Percentiles rank a stretch among this genome's conserved stretches.
Conservation (phyloP, 2,797 vertebrate species). For the Siniperca scherzeri region DNA sequence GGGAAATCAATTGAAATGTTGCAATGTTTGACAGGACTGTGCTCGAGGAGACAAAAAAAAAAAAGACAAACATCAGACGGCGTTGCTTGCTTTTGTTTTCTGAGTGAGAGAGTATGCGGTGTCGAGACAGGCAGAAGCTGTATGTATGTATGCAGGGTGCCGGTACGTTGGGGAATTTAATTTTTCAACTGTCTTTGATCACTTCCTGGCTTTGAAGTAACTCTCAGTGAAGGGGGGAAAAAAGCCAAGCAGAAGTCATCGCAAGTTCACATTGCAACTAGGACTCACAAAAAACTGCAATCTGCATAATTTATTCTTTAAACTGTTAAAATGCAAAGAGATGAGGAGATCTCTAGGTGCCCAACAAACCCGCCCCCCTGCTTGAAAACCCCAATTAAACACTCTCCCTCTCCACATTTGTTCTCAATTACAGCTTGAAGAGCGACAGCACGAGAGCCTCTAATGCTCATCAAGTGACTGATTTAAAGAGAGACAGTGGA, state of each 20-base stretch:
- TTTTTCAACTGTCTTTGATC: conserved; percentile 88
- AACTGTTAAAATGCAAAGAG: conserved; percentile 77
- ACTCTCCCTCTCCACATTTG: conserved; percentile 76
- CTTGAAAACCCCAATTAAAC: conserved; percentile 81
- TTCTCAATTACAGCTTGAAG: conserved; percentile 79
- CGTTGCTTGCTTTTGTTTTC: conserved; percentile 88
- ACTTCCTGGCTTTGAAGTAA: conserved; percentile 90
- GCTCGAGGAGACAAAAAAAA: conserved; percentile 73
- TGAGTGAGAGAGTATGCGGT: conserved; percentile 55
- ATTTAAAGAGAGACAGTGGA: conserved; percentile 59
- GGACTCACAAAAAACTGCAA: conserved; percentile 75
- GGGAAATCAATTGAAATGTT: conserved; percentile 84
- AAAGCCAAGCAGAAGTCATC: conserved; percentile 82
- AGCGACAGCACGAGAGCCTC: conserved; percentile 62
- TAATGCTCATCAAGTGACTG: conserved; percentile 64
- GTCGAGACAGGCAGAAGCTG: conserved; percentile 76
- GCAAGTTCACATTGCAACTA: conserved; percentile 87
- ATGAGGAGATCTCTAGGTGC: conserved; percentile 74
- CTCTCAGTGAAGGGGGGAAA: conserved; percentile 78
- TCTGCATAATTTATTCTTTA: conserved; percentile 88
- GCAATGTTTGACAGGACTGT: conserved; percentile 80
- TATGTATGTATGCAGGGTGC: conserved; percentile 82
- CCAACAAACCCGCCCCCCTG: conserved; percentile 60
- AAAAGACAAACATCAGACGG: conserved; percentile 75
- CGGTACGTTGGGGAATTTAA: conserved; percentile 84